A percentile compares a stretch with the other conserved stretches of the same genome.
These are phyloP conservation scores for Heteronetta atricapilla DNA, from an alignment of 2,113 vertebrate species.

Conservation along the genomic window DNA sequence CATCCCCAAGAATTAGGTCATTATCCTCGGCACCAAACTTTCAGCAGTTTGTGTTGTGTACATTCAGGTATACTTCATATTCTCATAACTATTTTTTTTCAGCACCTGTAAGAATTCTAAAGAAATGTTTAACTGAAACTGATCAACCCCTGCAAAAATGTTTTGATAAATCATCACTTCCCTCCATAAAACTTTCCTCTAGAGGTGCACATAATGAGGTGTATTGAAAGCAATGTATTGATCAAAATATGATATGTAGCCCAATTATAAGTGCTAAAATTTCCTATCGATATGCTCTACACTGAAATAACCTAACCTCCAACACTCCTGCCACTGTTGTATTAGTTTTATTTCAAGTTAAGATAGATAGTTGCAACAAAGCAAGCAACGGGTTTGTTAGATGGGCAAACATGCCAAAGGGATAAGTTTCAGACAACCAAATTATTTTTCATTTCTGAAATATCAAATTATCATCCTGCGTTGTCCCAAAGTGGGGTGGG, in stretches of 20 bases:
- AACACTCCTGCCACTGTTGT: not conserved
- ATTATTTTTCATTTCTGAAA: not conserved
- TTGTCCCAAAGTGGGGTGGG: not conserved
- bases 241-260: not conserved
- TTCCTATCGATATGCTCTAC: not conserved
- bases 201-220: not conserved
- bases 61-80: not conserved
- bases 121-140: not conserved
- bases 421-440: not conserved
- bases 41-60: not conserved
- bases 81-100: not conserved
- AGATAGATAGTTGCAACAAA: constrained; percentile 6
- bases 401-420: not conserved
- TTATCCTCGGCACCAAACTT: not conserved
- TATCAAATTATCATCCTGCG: not conserved
- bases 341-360: not conserved
- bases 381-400: not conserved
- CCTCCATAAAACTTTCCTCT: not conserved
- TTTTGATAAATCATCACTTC: not conserved
- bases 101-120: not conserved
- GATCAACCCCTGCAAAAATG: not conserved
- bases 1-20: not conserved
- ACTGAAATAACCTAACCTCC: not conserved
- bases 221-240: not conserved
- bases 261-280: not conserved